Base-by-base conservation (phyloP, 1,140 invertebrate species). In the Bursaphelenchus mucronatus region DNA sequence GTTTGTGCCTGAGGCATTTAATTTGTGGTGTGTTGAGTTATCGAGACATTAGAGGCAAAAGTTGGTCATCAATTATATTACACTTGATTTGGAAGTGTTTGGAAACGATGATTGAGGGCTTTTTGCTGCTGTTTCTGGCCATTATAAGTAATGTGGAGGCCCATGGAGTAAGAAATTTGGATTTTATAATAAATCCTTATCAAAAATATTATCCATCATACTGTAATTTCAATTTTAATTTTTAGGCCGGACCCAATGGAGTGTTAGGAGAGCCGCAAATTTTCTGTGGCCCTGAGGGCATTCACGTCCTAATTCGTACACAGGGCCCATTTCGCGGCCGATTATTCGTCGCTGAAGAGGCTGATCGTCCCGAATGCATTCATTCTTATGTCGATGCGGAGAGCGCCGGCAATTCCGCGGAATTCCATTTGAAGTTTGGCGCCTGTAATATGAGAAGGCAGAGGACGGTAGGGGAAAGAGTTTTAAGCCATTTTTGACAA, bases 371-470 rank as follows among this genome's bases (percentile, higher is more conserved):
- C 39, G 71, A 70, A 62, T 79, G 77, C 54, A 63, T 79, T 11
- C 69, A 68, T 30, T 58, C 47, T 13, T 75, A 73, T 43, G 62
- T 54, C 13, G 46, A 65, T 30, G 54, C 51, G 19, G 63, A 59
- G 40, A 57, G 51, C 3, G 39, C 54, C 10, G n/a, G 17, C 21
- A 59, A 49, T 63, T 50, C n/a, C 44, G 41, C 67, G 15, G 49
- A 41, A 21, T 62, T 62, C 19, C 52, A 62, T n/a, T 56, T 79
- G 5, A 67, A 69, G 30, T 80, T 80, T 56, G 78, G 78, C 40
- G 75, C 71, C 8, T 80, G 78, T 46, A 81, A 81, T 39, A 80
- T 80, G 78, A 61, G 78, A 1, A 45, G 77, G 19, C 77, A 79
- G 55, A 39, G 77, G 58, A 66, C 73, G n/a, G 75, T 76, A 17